Evolutionary conservation across 2,113 vertebrate species (phyloP).

Genomic region (Zapus hudsonius): DNA sequence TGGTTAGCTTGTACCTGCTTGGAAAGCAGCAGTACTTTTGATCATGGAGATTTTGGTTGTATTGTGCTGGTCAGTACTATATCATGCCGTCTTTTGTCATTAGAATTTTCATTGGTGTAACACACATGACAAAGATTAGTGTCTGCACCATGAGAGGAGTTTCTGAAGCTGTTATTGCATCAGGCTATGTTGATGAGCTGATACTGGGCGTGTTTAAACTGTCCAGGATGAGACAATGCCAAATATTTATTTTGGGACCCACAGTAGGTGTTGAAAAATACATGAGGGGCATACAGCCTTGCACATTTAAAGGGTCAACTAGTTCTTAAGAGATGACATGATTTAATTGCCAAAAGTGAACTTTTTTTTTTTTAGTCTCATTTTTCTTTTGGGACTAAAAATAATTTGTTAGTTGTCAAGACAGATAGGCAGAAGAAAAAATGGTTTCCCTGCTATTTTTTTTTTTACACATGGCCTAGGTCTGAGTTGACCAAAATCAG

Average conservation of each 20-base stretch:
- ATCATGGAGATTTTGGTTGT: not conserved
- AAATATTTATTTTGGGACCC: conserved; percentile 61
- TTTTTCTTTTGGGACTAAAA: conserved; percentile 40
- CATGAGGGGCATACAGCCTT: conserved; percentile 21
- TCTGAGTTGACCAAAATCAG: too few species aligned
- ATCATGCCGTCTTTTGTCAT: not conserved
- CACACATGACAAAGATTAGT: not conserved
- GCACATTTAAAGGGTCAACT: conserved; percentile 21
- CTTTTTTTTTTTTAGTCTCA: conserved; percentile 70
- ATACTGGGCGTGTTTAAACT: not conserved
- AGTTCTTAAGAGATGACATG: conserved; percentile 43
- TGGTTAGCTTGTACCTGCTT: not conserved
- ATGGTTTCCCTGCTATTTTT: not conserved
- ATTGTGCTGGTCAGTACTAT: not conserved
- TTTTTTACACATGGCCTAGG: too few species aligned
- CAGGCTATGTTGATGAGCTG: not conserved
- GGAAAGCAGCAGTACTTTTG: not conserved
- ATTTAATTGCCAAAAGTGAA: conserved; percentile 74
- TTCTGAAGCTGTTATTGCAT: not conserved
- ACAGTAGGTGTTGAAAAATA: conserved; percentile 68
- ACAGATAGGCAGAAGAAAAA: not conserved
- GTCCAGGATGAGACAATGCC: conserved; percentile 47
- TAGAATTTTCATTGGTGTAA: not conserved
- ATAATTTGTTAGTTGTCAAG: conserved; percentile 60
- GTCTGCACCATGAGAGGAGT: not conserved